A percentile compares a stretch with the other conserved stretches of the same genome.
These are phyloP conservation scores for Hyperopisus bebe DNA, from an alignment of 2,113 vertebrate species.

Conservation along the genomic window DNA sequence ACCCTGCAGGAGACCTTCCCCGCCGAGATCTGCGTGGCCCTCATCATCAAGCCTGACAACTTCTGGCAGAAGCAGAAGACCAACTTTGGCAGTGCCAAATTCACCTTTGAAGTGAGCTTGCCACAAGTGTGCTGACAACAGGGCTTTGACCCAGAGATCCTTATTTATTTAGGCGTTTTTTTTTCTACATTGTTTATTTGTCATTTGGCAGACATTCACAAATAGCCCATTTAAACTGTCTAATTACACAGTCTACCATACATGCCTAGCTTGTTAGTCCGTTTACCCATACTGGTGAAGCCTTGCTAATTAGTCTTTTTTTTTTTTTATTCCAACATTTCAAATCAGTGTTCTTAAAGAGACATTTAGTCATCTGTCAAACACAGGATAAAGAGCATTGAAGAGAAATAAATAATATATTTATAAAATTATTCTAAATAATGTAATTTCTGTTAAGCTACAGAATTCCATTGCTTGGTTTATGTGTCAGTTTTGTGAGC, in stretches of 20 bases:
- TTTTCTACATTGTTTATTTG: background rate
- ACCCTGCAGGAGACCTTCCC: constrained; percentile 94
- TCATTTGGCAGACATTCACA: background rate
- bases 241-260: background rate
- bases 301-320: background rate
- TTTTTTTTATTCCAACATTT: background rate
- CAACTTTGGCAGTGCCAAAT: constrained; percentile 97
- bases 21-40: constrained; percentile 90
- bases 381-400: background rate
- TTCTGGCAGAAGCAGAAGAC: constrained; percentile 99
- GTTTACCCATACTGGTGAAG: background rate
- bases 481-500: background rate
- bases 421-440: background rate
- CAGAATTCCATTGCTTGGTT: background rate
- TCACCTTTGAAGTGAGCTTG: constrained; percentile 88
- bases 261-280: background rate
- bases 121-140: background rate
- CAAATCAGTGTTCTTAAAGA: background rate
- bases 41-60: constrained; percentile 98
- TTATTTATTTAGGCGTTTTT: background rate
- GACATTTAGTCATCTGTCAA: background rate
- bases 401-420: background rate
- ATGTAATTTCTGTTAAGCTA: background rate
- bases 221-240: background rate
- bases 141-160: background rate